Percentiles rank a stretch among this genome's conserved stretches.
phyloP scores from a whole-genome alignment of 1,140 invertebrate genomes.

The Drosophila sucinea region DNA sequence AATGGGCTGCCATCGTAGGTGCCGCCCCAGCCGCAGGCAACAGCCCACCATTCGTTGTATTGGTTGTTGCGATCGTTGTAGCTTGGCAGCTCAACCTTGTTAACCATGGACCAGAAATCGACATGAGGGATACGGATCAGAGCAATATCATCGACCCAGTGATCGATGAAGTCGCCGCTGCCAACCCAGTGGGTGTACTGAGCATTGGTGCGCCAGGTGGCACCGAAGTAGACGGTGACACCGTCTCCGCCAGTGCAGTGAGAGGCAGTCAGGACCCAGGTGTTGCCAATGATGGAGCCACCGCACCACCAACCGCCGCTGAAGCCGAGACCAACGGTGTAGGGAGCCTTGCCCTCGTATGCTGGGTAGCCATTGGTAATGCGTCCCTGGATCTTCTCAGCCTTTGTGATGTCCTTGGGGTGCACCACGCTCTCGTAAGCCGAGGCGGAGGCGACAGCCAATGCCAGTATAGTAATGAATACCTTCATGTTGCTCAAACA shows the following conservation, averaged over 20 bases:
- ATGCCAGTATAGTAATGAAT: conserved; percentile 4
- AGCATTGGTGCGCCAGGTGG: conserved; percentile 45
- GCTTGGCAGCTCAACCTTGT: conserved; percentile 40
- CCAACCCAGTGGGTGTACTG: conserved; percentile 35
- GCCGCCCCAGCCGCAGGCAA: conserved; percentile 46
- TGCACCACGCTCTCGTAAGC: conserved; percentile 3
- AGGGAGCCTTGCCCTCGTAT: conserved; percentile 83
- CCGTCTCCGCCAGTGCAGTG: conserved; percentile 83
- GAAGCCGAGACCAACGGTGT: conserved; percentile 82
- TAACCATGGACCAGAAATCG: conserved; percentile 35
- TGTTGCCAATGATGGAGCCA: conserved; percentile 84
- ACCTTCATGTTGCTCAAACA: conserved; percentile 1
- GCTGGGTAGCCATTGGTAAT: conserved; percentile 52
- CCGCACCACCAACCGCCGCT: conserved; percentile 47
- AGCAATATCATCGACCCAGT: conserved; percentile 32
- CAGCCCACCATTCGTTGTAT: conserved; percentile 26
- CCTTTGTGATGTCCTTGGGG: conserved; percentile 52
- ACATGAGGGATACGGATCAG: conserved; percentile 38
- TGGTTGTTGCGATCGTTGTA: conserved; percentile 29
- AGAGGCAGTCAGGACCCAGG: conserved; percentile 85
- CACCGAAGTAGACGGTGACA: conserved; percentile 52
- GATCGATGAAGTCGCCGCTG: conserved; percentile 34
- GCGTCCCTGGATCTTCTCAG: conserved; percentile 2
- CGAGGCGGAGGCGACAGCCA: neutral
- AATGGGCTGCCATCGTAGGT: conserved; percentile 32